Evolutionary conservation across 2,888 invertebrate species (phyloP).

Genomic region (Deilephila porcellus): DNA sequence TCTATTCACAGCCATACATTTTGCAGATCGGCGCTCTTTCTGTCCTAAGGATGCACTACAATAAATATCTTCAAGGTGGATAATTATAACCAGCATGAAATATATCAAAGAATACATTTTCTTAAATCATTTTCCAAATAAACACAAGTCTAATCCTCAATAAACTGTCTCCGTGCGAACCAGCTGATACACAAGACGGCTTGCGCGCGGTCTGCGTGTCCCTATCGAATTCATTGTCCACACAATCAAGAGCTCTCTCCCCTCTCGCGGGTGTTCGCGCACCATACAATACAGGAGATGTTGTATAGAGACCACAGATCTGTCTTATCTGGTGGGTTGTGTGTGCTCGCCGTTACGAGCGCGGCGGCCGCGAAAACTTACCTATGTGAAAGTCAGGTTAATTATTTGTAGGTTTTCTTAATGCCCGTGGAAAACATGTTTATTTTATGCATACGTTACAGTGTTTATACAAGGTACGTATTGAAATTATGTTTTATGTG

Average conservation of each 20-base stretch:
- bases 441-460: background rate
- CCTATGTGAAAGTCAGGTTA: conserved; percentile 8
- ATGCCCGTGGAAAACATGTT: conserved; percentile 8
- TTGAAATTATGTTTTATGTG: background rate
- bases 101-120: too few relatives aligned
- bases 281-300: background rate
- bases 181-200: conserved; percentile 41
- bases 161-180: conserved; percentile 36
- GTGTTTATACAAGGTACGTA: background rate
- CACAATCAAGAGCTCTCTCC: background rate
- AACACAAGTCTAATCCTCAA: conserved; percentile 39
- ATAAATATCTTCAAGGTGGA: too few relatives aligned
- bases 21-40: too few relatives aligned
- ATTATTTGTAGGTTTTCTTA: conserved; percentile 18
- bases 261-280: background rate
- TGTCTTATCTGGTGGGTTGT: background rate
- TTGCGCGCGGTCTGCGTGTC: conserved; percentile 11
- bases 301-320: background rate
- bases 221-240: conserved; percentile 23
- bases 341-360: background rate
- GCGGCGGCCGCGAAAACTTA: background rate
- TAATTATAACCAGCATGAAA: too few relatives aligned
- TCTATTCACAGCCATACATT: too few relatives aligned
- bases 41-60: too few relatives aligned
- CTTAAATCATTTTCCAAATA: background rate